Base-by-base conservation (phyloP, 2,113 vertebrate species). In the Silurus glanis region DNA sequence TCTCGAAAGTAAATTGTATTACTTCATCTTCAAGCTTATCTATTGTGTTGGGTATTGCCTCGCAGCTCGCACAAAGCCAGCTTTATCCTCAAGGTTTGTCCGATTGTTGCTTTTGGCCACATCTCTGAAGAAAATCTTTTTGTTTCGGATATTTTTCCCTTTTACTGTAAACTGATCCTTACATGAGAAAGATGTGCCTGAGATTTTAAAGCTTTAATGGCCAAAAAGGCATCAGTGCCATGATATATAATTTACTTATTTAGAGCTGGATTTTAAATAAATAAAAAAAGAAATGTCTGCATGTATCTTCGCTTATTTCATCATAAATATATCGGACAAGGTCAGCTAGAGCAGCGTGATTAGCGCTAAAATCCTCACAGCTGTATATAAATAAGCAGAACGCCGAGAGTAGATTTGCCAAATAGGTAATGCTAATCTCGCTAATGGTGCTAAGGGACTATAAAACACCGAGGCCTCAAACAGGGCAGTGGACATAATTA, bases 1-100 rank as follows among this genome's bases (percentile, higher is more conserved):
- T 92, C 90, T 92, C 93, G 90, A 91, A 91, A 87, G 47, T 72
- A 69, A 80, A 89, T 53, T 91, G 85, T 89, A 90, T 91, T 92
- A 71, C 90, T 82, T 87, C 84, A 62, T 84, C 78, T 89, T 85
- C 90, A 90, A 88, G 85, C 84, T 69, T 72, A 83, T 76, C 69
- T 89, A 56, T 82, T 85, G 89, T 90, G 93, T 87, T 80, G 87
- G 92, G 92, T 90, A 86, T 89, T 86, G 87, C 74, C 37, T 62
- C 25, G 85, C 71, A 75, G 86, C 83, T 85, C 84, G 90, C 87
- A 93, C 89, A 90, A 85, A 86, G 7, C 67, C 87, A 25, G 79
- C 58, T 85, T 61, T 56, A 84, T 84, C 64, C 56, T 64, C 85
- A 89, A 86, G 88, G 85, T 86, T 86, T 74, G 75, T 75, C 47